Evolutionary conservation across 2,888 invertebrate species (phyloP), one percentile per base, ranked within the genome.

Genomic region (Nyleta sp.): DNA sequence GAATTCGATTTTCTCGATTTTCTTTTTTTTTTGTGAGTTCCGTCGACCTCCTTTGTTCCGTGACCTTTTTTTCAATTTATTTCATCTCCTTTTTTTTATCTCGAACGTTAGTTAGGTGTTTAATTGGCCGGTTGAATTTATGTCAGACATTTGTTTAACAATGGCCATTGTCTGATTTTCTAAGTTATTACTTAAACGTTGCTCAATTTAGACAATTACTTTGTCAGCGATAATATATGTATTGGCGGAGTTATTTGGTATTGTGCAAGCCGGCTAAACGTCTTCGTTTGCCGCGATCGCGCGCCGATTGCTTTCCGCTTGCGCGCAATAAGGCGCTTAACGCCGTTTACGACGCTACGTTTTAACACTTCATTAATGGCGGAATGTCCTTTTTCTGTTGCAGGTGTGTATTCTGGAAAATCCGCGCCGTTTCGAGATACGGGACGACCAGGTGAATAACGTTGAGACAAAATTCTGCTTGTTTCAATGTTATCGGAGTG

Each of bases 131-230:
- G 35, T 33, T 70, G 44, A 64, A 75, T 75, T 75, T 75, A 75
- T 75, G 70, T 75, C 75, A 64, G 75, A 75, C 75, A 75, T 75
- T 75, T 75, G 70, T 68, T 75, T 44, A 75, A 75, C 75, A 75
- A 75, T 75, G 40, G 62, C 68, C 20, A 75, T 75, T 75, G 75
- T 75, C 60, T 62, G 60, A 68, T 75, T 75, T 75, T 68, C 74
- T 67, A 74, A 46, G 48, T 74, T 72, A 72, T 72, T 67, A 60
- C 74, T 74, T 53, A 57, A 67, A 60, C 74, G 62, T 75, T 75
- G 75, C 75, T 75, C 75, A 75, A 75, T 75, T 75, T 75, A 60
- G 68, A 68, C 75, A 62, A 75, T 68, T 75, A 68, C 59, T 75
- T 75, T 75, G 74, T 75, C 74, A 75, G 74, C 68, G 40, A 62